Conservation (phyloP, 2,888 invertebrate species). For the Malthinus seriepunctatus region DNA sequence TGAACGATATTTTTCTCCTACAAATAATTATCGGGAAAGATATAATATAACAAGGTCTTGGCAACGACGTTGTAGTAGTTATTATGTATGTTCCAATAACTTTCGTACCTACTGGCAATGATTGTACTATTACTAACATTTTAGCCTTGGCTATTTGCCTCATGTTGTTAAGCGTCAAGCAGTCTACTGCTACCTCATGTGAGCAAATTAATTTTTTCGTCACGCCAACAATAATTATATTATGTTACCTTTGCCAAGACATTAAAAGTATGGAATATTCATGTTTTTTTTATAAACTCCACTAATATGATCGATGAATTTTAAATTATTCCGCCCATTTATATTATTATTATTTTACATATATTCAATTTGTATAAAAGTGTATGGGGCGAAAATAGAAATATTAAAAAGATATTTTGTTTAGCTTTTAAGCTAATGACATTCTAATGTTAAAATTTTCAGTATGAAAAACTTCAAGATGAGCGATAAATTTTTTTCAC, state of each 20-base stretch:
- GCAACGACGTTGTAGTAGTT: conserved; percentile 6
- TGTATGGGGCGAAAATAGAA: not conserved
- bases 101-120: conserved; percentile 26
- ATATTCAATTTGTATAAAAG: not conserved
- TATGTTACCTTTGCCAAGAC: no score
- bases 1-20: not conserved
- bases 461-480: no score
- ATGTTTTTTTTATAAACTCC: not conserved
- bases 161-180: conserved; percentile 35
- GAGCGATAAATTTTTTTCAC: no score
- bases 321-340: conserved; percentile 1
- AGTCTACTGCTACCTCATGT: conserved; percentile 31
- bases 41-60: conserved; percentile 12
- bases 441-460: conserved; percentile 2
- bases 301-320: not conserved
- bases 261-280: no score
- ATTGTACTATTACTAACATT: conserved; percentile 29
- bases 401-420: conserved; percentile 3
- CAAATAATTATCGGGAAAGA: not conserved
- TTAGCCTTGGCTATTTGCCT: conserved; percentile 38
- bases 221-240: not conserved
- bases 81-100: conserved; percentile 14
- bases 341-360: not conserved
- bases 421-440: conserved; percentile 5
- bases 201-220: conserved; percentile 4